A percentile compares a stretch with the other conserved stretches of the same genome.
Conservation (phyloP, 2,797 vertebrate species). For the Anguilla obscura region DNA sequence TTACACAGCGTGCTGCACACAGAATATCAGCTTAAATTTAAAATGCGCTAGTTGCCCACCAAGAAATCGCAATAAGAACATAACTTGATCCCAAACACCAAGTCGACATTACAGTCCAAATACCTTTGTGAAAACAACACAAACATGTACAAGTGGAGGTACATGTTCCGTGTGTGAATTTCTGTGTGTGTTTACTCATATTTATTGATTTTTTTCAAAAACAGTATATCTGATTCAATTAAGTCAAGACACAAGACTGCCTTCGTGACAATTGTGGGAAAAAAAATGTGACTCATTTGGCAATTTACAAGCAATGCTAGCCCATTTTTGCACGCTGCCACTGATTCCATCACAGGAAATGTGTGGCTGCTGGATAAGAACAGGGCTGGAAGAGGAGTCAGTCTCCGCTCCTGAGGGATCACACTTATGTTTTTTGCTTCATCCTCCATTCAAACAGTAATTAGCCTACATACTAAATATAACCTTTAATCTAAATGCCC, state of each 20-base stretch:
- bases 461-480: constrained; percentile 2
- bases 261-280: no score
- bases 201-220: not conserved
- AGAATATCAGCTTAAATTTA: not conserved
- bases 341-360: not conserved
- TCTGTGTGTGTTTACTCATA: no score
- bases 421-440: not conserved
- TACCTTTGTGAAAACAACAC: no score
- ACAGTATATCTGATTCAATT: no score
- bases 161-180: no score
- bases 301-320: not conserved
- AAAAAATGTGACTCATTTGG: no score
- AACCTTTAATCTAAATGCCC: not conserved
- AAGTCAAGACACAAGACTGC: not conserved
- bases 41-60: not conserved
- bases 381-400: not conserved
- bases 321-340: not conserved
- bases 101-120: not conserved
- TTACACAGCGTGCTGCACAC: not conserved
- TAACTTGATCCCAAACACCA: not conserved
- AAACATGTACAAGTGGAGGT: no score
- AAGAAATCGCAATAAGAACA: not conserved
- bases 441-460: not conserved
- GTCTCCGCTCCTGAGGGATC: not conserved
- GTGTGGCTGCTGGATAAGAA: not conserved